Conservation (phyloP, 30 jellyfish, hydroid and myxozoan species). For the Turritopsis dohrnii region DNA sequence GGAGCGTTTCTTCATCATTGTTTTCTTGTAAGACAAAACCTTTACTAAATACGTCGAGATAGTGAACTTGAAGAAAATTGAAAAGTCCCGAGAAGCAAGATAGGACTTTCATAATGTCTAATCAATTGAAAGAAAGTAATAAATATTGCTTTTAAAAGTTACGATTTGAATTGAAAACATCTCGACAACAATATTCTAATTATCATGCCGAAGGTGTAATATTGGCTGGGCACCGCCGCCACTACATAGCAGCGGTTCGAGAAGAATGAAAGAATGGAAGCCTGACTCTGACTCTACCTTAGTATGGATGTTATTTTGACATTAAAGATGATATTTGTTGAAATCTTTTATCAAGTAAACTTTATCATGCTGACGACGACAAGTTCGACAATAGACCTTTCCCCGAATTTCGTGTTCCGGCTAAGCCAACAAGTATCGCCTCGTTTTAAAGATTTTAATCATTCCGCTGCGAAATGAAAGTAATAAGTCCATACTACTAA, state of each 20-base stretch:
- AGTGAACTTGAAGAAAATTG: background rate
- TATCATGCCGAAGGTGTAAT: background rate
- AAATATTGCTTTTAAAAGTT: background rate
- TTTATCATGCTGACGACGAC: no score
- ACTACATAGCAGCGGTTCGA: background rate
- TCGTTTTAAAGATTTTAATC: no score
- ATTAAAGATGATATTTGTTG: no score
- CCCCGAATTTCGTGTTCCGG: no score
- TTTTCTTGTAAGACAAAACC: background rate
- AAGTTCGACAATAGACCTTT: no score
- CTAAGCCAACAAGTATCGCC: no score
- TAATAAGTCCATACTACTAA: no score
- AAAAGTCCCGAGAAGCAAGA: background rate
- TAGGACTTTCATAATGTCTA: background rate
- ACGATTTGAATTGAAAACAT: background rate
- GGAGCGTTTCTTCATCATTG: background rate
- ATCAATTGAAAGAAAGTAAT: background rate
- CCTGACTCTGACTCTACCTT: no score
- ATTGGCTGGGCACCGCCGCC: no score
- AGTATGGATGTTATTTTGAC: no score
- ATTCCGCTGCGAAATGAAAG: no score
- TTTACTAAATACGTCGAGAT: background rate
- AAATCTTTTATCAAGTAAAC: no score
- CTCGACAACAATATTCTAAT: background rate
- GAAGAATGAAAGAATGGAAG: background rate